Evolutionary conservation across 1,140 invertebrate genomes (phyloP).

Genomic region (Arctopsyche grandis): DNA sequence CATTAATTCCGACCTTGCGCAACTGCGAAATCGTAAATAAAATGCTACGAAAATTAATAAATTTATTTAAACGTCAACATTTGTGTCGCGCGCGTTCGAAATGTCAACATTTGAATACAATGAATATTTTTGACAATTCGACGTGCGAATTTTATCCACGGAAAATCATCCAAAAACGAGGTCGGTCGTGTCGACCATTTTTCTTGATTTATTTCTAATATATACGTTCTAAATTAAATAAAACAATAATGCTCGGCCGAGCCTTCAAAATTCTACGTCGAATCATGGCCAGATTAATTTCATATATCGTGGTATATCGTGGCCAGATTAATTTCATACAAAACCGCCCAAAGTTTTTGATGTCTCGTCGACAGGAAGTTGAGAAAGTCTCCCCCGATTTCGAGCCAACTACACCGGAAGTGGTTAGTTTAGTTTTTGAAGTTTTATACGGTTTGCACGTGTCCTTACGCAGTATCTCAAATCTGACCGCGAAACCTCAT

Average conservation of each 20-base stretch:
- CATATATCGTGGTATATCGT: too few relatives aligned
- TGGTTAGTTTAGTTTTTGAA: neutral
- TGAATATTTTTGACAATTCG: constrained; percentile 1
- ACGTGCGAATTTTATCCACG: constrained; percentile 18
- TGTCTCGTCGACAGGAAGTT: neutral
- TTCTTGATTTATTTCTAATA: constrained; percentile 2
- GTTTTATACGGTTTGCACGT: neutral
- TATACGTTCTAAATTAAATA: too few relatives aligned
- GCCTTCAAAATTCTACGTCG: too few relatives aligned
- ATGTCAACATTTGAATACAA: constrained; percentile 22
- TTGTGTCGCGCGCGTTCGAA: constrained; percentile 5
- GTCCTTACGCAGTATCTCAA: neutral
- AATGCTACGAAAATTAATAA: too few relatives aligned
- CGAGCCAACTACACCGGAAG: neutral
- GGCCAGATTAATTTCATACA: too few relatives aligned
- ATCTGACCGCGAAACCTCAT: neutral
- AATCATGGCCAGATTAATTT: too few relatives aligned
- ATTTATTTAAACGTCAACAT: neutral
- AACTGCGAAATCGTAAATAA: too few relatives aligned
- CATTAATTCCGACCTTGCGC: too few relatives aligned
- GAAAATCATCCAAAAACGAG: constrained; percentile 1
- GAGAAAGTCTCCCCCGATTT: neutral
- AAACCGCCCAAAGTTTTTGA: too few relatives aligned
- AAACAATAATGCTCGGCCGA: too few relatives aligned
- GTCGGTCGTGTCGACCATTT: neutral